Conservation (phyloP, 2,797 vertebrate genomes). For the Tolypeutes matacus region DNA sequence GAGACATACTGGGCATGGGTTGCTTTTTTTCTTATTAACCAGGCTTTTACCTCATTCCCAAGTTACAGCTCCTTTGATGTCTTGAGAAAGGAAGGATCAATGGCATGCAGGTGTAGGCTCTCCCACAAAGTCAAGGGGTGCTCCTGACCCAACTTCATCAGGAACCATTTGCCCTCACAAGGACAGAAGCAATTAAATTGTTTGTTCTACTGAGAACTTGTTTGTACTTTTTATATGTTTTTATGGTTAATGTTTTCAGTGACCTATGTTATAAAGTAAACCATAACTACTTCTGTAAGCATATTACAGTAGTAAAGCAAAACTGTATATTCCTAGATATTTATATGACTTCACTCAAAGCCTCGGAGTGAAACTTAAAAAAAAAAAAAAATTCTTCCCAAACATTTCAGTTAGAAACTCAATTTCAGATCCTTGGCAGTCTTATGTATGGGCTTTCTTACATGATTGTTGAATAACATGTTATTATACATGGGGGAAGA, state of each 20-base stretch:
- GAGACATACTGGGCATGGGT: neutral
- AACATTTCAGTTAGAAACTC: conserved; percentile 75
- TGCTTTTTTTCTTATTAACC: neutral
- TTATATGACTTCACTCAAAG: conserved; percentile 80
- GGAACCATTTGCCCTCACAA: neutral
- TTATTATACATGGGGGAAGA: conserved; percentile 72
- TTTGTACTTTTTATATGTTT: conserved; percentile 73
- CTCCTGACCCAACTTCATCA: neutral
- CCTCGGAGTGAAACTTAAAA: conserved; percentile 74
- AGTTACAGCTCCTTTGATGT: neutral
- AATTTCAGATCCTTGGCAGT: conserved; percentile 80
- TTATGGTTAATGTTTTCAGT: conserved; percentile 80
- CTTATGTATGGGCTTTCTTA: conserved; percentile 69
- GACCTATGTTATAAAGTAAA: conserved; percentile 76
- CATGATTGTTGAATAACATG: conserved; percentile 81
- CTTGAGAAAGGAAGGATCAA: neutral
- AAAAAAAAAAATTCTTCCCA: conserved; percentile 30
- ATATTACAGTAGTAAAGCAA: conserved; percentile 65
- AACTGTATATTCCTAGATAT: conserved; percentile 77
- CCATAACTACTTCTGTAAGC: conserved; percentile 72
- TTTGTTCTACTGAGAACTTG: conserved; percentile 77
- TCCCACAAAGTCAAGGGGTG: neutral
- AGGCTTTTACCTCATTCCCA: neutral
- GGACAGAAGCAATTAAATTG: conserved; percentile 40
- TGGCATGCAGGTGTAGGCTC: neutral